Evolutionary conservation across 2,797 vertebrate species (phyloP), one percentile per base, ranked within the genome.

Genomic region (Heteromormyrus szaboi): DNA sequence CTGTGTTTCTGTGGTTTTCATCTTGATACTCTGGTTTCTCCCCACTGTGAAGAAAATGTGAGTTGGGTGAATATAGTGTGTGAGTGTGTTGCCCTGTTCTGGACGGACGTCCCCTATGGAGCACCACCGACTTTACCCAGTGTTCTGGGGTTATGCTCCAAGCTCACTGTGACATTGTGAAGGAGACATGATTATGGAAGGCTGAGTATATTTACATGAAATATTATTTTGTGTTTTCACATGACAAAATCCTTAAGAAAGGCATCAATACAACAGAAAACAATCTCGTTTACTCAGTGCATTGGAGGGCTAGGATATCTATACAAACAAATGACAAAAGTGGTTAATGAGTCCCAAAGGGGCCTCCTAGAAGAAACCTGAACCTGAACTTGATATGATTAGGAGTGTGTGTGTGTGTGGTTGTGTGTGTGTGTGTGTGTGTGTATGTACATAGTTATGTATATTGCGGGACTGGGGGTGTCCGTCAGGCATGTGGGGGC

Each of bases 321-420:
- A 44, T 62, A 46, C 93, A 94, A 93, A 94, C 93, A 95, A 95
- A 95, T 94, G 95, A 92, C 90, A 89, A 90, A 85, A 90, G 92
- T 88, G 89, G 88, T 90, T 94, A 95, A 96, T 94, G 94, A 94
- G 94, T 89, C 94, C 91, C 92, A 91, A 88, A 92, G 92, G 92
- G 94, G 90, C 90, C 9, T 88, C 91, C 91, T 94, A 91, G 92
- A 94, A 92, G 93, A 88, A 92, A 59, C n/a, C 56, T 22, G 56
- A 62, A 87, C 59, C 14, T 65, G 85, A 59, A 56, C 51, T 17
- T 12, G 19, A 12, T 41, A 87, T 44, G 37, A 46, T 14, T 87
- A 65, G 56, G 54, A 54, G 86, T 46, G 86, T 65, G 85, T 62
- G 51, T 85, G 83, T 51, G 33, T 48, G 37, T 56, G 54, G 11